These are phyloP conservation scores for Suncus etruscus DNA, from an alignment of 2,113 vertebrate species.

Conservation along the genomic window DNA sequence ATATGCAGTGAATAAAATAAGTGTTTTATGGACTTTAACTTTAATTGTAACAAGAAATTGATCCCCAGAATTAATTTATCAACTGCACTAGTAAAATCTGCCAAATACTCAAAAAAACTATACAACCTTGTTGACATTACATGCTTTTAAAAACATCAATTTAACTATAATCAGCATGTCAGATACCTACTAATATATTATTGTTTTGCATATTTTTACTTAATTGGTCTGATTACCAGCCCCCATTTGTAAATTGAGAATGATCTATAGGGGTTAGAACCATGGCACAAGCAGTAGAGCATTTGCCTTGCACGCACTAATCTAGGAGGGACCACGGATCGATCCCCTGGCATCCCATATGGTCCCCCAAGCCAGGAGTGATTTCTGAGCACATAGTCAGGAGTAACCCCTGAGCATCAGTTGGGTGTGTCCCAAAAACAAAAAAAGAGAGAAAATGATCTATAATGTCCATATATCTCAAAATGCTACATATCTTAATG, in stretches of 20 bases:
- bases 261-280: too few relatives aligned
- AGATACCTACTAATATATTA: neutral
- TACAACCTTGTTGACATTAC: neutral
- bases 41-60: neutral
- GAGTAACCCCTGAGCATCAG: too few relatives aligned
- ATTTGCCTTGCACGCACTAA: too few relatives aligned
- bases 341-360: too few relatives aligned
- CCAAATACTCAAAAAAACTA: neutral
- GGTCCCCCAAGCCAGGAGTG: too few relatives aligned
- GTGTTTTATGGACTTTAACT: conserved; percentile 3
- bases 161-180: conserved; percentile 21
- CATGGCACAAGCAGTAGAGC: too few relatives aligned
- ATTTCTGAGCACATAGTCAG: too few relatives aligned
- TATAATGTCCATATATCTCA: neutral
- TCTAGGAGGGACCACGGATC: too few relatives aligned
- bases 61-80: conserved; percentile 2
- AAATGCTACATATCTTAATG: neutral
- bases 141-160: neutral
- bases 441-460: neutral
- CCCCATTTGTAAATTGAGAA: neutral
- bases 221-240: neutral
- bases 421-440: too few relatives aligned
- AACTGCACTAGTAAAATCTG: neutral
- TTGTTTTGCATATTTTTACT: neutral
- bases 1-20: conserved; percentile 29